Conservation (phyloP, 1,140 invertebrate species). For the Aphelinus atriplicis region DNA sequence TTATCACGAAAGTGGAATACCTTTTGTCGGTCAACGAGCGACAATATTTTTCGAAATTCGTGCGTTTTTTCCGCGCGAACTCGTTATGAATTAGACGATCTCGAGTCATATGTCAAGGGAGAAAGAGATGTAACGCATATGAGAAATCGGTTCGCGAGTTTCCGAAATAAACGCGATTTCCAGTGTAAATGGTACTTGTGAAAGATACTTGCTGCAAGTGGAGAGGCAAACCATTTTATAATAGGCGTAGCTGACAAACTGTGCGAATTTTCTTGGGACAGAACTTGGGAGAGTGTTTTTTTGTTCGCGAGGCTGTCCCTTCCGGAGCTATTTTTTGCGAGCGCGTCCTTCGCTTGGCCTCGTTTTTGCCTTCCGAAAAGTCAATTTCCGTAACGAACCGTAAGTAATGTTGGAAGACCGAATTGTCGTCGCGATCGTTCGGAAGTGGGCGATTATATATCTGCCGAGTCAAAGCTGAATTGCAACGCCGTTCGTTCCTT, state of each 20-base stretch:
- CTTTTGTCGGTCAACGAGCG: background rate
- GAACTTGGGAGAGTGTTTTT: background rate
- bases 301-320: background rate
- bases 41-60: too few relatives aligned
- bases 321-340: constrained; percentile 1
- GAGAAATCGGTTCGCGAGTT: too few relatives aligned
- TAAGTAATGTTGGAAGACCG: constrained; percentile 19
- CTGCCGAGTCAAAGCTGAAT: constrained; percentile 16
- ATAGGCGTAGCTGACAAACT: too few relatives aligned
- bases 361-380: constrained; percentile 12
- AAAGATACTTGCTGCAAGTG: too few relatives aligned
- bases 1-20: constrained; percentile 19
- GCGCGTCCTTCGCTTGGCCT: background rate
- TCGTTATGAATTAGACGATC: too few relatives aligned
- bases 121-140: too few relatives aligned
- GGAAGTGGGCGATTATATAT: constrained; percentile 34
- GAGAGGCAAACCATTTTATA: too few relatives aligned
- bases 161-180: too few relatives aligned
- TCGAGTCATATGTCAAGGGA: too few relatives aligned
- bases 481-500: constrained; percentile 7
- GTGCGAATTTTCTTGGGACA: constrained; percentile 12
- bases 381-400: constrained; percentile 31
- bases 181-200: too few relatives aligned
- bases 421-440: background rate
- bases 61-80: too few relatives aligned